Conservation (phyloP, 2,888 invertebrate genomes). For the Drosophila meridionalis region DNA sequence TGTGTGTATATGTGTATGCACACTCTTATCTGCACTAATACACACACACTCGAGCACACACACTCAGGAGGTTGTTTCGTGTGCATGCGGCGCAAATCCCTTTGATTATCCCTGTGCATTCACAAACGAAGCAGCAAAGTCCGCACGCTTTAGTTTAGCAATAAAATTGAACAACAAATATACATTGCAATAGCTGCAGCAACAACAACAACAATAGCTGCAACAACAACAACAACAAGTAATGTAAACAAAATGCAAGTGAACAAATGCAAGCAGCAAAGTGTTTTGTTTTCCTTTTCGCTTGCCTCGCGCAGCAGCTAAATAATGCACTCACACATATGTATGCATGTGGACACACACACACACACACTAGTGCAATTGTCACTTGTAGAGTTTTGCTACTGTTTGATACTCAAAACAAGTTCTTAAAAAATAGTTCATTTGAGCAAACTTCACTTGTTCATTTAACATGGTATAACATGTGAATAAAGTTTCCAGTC, state of each 20-base stretch:
- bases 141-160: conserved; percentile 53
- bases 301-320: conserved; percentile 35
- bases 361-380: conserved; percentile 10
- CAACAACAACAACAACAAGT: conserved; percentile 17
- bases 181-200: conserved; percentile 46
- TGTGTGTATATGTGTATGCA: background rate
- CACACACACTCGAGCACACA: conserved; percentile 9
- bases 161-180: conserved; percentile 66
- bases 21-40: conserved; percentile 5
- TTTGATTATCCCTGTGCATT: conserved; percentile 68
- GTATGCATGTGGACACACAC: too few relatives aligned
- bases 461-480: too few relatives aligned
- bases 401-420: background rate
- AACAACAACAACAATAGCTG: conserved; percentile 1
- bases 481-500: background rate
- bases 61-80: conserved; percentile 32
- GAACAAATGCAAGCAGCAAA: conserved; percentile 28
- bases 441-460: background rate
- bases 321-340: conserved; percentile 49
- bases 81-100: conserved; percentile 59
- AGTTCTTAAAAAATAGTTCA: background rate
- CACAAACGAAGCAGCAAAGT: conserved; percentile 53
- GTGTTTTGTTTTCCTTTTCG: conserved; percentile 15
- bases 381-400: conserved; percentile 21
- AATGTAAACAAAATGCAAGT: conserved; percentile 23